A percentile compares a stretch with the other conserved stretches of the same genome.
Evolutionary conservation across 2,113 vertebrate genomes (phyloP).

Genomic region (Diphyllodes magnificus): DNA sequence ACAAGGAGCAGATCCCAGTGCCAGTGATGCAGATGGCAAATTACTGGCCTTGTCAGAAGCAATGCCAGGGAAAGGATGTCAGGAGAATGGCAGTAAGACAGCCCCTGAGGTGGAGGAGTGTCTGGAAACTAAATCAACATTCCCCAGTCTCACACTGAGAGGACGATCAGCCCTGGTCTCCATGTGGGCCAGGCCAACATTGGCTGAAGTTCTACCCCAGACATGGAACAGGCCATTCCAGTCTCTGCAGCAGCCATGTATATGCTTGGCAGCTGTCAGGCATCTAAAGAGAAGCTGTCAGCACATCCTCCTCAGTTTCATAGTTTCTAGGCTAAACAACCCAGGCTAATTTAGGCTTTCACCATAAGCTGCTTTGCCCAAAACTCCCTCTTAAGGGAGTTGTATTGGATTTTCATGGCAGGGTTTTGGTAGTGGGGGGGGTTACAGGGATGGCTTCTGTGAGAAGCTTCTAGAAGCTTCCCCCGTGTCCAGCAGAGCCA

Average conservation of each 20-base stretch:
- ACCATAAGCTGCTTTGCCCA: not conserved
- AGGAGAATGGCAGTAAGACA: not conserved
- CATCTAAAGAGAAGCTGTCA: not conserved
- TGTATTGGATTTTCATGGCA: not conserved
- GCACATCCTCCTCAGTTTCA: not conserved
- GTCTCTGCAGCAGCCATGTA: not conserved
- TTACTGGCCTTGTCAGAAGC: not conserved
- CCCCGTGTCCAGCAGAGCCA: not conserved
- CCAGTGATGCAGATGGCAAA: not conserved
- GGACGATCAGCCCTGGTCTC: fast-evolving
- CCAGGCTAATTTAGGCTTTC: not conserved
- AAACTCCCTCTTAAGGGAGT: not conserved
- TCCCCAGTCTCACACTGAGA: not conserved
- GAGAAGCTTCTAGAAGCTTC: not conserved
- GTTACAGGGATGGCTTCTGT: not conserved
- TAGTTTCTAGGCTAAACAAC: constrained; percentile 9
- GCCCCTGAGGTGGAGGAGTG: too few relatives aligned
- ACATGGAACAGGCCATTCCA: not conserved
- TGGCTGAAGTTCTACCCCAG: not conserved
- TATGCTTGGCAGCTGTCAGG: not conserved
- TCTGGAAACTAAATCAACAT: not conserved
- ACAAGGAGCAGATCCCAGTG: not conserved
- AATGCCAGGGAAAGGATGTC: not conserved
- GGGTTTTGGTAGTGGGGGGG: not conserved
- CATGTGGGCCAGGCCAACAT: not conserved